Percentiles rank a stretch among this genome's conserved stretches.
Conservation (phyloP, 2,888 invertebrate species). For the Neoaliturus tenellus region DNA sequence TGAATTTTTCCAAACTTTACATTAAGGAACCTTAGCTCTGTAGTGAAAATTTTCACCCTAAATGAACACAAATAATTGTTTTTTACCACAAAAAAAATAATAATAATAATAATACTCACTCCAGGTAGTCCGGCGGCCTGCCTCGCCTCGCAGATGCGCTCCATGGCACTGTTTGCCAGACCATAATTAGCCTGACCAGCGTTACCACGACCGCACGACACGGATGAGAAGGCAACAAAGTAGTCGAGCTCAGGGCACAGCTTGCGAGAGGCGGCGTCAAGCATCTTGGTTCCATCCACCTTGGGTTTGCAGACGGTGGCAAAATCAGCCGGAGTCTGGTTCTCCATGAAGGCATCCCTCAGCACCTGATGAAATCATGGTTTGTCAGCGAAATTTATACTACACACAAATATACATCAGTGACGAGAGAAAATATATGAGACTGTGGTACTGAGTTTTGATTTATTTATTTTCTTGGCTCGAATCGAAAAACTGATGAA, state of each 20-base stretch:
- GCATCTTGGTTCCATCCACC: slow-evolving; percentile 86
- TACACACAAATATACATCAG: too few relatives aligned
- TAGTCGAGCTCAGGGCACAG: slow-evolving; percentile 89
- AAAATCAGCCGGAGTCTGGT: slow-evolving; percentile 88
- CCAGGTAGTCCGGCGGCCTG: slow-evolving; percentile 90
- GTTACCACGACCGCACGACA: slow-evolving; percentile 98
- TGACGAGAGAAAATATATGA: too few relatives aligned
- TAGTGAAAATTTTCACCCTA: too few relatives aligned
- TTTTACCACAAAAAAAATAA: too few relatives aligned
- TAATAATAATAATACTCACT: too few relatives aligned
- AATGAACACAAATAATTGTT: too few relatives aligned
- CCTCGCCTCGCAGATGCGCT: slow-evolving; percentile 92
- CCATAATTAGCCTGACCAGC: slow-evolving; percentile 98
- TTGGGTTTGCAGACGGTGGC: slow-evolving; percentile 90
- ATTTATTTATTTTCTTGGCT: too few relatives aligned
- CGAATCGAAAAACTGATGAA: too few relatives aligned
- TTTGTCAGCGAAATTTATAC: too few relatives aligned
- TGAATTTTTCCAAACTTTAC: too few relatives aligned
- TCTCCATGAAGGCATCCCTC: slow-evolving; percentile 91
- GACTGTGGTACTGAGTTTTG: too few relatives aligned
- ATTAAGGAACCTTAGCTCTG: too few relatives aligned
- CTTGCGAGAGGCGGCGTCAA: slow-evolving; percentile 88
- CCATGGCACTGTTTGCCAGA: slow-evolving; percentile 98
- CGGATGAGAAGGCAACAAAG: slow-evolving; percentile 97
- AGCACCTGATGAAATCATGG: slow-evolving; percentile 76